Conservation (phyloP, 1,140 invertebrate genomes). For the Caligus rogercresseyi region DNA sequence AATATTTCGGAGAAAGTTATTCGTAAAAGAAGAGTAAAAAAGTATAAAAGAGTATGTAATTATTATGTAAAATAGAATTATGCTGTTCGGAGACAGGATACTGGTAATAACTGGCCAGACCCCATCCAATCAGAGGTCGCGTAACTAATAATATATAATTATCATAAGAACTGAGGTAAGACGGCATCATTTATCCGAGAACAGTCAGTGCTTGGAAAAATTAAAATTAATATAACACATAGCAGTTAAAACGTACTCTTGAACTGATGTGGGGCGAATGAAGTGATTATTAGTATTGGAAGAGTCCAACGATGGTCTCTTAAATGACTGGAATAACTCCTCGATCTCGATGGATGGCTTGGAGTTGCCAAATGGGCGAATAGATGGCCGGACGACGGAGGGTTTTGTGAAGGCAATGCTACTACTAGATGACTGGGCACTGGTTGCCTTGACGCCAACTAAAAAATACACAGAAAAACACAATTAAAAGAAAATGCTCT, state of each 20-base stretch:
- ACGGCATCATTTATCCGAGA: not conserved
- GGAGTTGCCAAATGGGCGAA: not conserved
- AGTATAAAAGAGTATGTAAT: too few relatives aligned
- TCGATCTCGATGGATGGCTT: constrained; percentile 2
- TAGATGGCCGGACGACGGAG: not conserved
- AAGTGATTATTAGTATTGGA: not conserved
- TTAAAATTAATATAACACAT: not conserved
- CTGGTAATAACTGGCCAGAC: too few relatives aligned
- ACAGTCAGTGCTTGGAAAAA: not conserved
- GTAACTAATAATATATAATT: too few relatives aligned
- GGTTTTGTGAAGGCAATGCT: not conserved
- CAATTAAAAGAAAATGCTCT: too few relatives aligned
- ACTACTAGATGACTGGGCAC: not conserved
- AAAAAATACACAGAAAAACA: not conserved
- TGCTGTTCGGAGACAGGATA: too few relatives aligned
- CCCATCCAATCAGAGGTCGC: too few relatives aligned
- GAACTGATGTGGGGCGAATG: not conserved
- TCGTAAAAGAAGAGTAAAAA: too few relatives aligned
- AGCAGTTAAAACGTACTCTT: not conserved
- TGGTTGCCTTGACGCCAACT: not conserved
- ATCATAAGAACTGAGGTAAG: not conserved
- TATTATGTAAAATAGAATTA: too few relatives aligned
- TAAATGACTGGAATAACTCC: not conserved
- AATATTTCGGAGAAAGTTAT: too few relatives aligned
- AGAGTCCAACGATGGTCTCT: not conserved